Evolutionary conservation across 2,888 invertebrate genomes (phyloP), one percentile per base, ranked within the genome.

Genomic region (Sphinx pinastri): DNA sequence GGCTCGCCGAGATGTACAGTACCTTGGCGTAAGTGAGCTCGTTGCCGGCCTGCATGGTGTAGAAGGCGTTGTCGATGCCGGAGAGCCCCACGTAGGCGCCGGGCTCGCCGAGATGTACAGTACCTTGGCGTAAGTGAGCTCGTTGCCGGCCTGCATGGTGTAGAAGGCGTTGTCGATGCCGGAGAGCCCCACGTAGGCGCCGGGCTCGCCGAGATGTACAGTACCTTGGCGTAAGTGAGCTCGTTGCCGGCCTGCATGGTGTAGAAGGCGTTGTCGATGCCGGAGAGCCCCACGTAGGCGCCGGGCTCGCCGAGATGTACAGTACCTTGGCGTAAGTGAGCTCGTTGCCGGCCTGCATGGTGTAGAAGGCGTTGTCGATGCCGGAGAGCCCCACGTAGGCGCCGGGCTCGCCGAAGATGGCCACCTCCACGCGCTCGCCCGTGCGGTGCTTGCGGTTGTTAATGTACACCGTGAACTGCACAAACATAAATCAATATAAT

Each of bases 381-480:
- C 97, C 99, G 0, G 98, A 98, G 19, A 99, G 95, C 0, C 98
- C 99, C 7, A 99, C 98, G 88, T 98, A 98, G 0, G 99, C 97
- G 13, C 99, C 99, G 0, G 99, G 98, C 87, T 99, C 98, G 14
- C 99, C 99, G 82, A 96, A 97, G 75, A 99, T 97, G 0, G 98
- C 98, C 71, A 99, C 96, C 91, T 99, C 99, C 1, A 99, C 97
- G 70, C 97, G 96, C 85, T 98, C 98, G 38, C 98, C 98, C 0
- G 98, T 98, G 75, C 99, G 96, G 69, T 98, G 98, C 89, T 99
- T 99, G 74, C 97, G 97, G 88, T 98, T 98, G 90, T 99, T 99
- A 72, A 99, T 97, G 78, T 95, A 95, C 13, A 98, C 96, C 0
- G 97, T 97, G 86, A 98, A 98, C 96, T 96, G 86, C 25, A 69